These are phyloP conservation scores for Polypterus senegalus DNA, from an alignment of 2,113 vertebrate genomes.

Conservation along the genomic window DNA sequence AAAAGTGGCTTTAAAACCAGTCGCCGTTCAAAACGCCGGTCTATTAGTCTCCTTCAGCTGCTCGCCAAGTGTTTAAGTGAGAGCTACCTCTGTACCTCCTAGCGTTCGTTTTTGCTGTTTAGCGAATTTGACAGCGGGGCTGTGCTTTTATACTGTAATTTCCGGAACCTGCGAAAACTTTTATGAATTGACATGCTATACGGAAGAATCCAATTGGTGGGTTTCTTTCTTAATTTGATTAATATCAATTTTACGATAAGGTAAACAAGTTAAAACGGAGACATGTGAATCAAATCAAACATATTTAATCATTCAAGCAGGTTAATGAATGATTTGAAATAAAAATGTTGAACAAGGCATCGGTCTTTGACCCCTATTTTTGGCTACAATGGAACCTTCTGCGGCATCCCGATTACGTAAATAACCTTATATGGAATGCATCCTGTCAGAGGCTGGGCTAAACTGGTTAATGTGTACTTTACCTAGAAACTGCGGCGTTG, in stretches of 20 bases:
- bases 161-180: constrained; percentile 7
- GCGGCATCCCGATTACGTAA: constrained; percentile 31
- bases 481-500: constrained; percentile 2
- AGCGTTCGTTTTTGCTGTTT: neutral
- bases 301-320: no score
- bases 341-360: no score
- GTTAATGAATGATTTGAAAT: no score
- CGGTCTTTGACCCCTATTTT: no score
- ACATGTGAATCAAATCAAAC: no score
- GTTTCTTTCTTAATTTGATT: no score
- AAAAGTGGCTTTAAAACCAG: constrained; percentile 6
- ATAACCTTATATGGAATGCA: constrained; percentile 55
- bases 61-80: neutral
- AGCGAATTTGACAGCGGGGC: neutral
- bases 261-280: no score
- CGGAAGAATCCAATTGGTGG: neutral
- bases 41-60: constrained; percentile 6
- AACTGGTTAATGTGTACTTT: constrained; percentile 43
- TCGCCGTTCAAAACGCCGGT: constrained; percentile 9
- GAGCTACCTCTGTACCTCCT: neutral
- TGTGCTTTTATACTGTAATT: constrained; percentile 3
- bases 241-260: no score
- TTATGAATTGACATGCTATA: neutral
- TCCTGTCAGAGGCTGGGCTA: constrained; percentile 48
- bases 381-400: no score